Evolutionary conservation across 2,888 invertebrate genomes (phyloP), one percentile per base, ranked within the genome.

Genomic region (Parascotia fuliginaria): DNA sequence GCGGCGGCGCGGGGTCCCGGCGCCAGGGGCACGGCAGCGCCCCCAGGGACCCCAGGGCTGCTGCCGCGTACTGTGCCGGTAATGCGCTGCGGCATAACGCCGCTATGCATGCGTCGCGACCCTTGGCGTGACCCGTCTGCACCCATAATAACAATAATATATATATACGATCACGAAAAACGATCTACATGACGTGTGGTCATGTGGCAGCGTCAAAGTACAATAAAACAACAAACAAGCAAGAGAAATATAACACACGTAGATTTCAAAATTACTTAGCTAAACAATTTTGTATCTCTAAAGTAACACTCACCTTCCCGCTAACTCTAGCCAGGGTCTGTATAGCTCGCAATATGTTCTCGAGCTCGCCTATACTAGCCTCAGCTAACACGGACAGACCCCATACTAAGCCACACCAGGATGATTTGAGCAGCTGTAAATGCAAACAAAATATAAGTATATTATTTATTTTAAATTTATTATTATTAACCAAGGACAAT

Each of bases 1-100:
- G 47, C 95, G 97, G 59, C 5, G 72, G 69, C 96, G 87, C 42
- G 96, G 69, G 98, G 96, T 89, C 98, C 96, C 76, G 97, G 95
- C 99, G 97, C 93, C 99, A 98, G 57, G 97, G 98, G 50, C 96
- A 94, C 75, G 96, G 97, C 85, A 97, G 96, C 27, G 95, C 94
- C 60, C 97, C 96, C 59, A 98, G 93, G 34, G 98, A 94, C 60
- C 97, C 96, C 58, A 98, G 93, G 33, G 98, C 96, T 2, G 97
- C 97, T 66, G 98, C 94, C 52, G 97, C 97, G 91, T 99, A 99
- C 89, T 98, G 97, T 0, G 98, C 98, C 0, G 99, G 99, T 63
- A 99, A 93, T 0, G 98, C 98, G n/a, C 97, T 96, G 81, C 98
- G 97, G 85, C 99, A 99, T 73, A 99, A 95, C 2, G 98, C 97